phyloP scores from a whole-genome alignment of 2,888 invertebrate genomes.

The Yponomeuta plumbellus region DNA sequence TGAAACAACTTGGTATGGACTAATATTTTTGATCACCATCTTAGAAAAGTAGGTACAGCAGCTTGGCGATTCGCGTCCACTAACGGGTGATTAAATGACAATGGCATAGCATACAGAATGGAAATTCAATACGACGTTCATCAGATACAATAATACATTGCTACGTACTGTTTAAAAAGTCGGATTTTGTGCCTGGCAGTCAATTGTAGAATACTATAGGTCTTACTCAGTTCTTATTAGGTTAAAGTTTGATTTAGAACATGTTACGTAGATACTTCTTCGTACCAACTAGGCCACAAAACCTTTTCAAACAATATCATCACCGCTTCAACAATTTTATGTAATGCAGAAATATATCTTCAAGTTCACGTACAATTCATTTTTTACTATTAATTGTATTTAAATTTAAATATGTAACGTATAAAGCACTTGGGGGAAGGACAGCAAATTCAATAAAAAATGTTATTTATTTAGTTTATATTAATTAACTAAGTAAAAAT shows the following conservation, averaged over 20 bases:
- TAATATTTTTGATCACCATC: background rate
- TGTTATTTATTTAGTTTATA: slow-evolving; percentile 71
- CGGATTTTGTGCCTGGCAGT: slow-evolving; percentile 42
- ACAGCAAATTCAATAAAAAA: slow-evolving; percentile 78
- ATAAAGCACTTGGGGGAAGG: slow-evolving; percentile 78
- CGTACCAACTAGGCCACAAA: slow-evolving; percentile 55
- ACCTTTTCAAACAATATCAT: slow-evolving; percentile 56
- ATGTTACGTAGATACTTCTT: background rate
- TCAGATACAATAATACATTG: slow-evolving; percentile 32
- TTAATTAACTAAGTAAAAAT: slow-evolving; percentile 77
- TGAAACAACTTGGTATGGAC: too few species aligned
- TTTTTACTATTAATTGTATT: slow-evolving; percentile 71
- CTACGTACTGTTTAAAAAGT: slow-evolving; percentile 21
- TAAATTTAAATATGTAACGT: slow-evolving; percentile 70
- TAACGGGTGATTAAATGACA: slow-evolving; percentile 48
- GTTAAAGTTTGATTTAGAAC: slow-evolving; percentile 6
- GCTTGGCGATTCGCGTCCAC: slow-evolving; percentile 29
- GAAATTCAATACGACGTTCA: slow-evolving; percentile 36
- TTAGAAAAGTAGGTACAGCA: background rate
- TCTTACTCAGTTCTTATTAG: background rate
- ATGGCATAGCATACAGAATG: slow-evolving; percentile 44
- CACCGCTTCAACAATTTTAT: slow-evolving; percentile 59
- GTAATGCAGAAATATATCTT: slow-evolving; percentile 68
- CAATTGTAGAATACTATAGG: slow-evolving; percentile 8
- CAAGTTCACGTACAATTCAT: slow-evolving; percentile 71